phyloP scores from a whole-genome alignment of 2,797 vertebrate species.

The Argyrosomus regius region DNA sequence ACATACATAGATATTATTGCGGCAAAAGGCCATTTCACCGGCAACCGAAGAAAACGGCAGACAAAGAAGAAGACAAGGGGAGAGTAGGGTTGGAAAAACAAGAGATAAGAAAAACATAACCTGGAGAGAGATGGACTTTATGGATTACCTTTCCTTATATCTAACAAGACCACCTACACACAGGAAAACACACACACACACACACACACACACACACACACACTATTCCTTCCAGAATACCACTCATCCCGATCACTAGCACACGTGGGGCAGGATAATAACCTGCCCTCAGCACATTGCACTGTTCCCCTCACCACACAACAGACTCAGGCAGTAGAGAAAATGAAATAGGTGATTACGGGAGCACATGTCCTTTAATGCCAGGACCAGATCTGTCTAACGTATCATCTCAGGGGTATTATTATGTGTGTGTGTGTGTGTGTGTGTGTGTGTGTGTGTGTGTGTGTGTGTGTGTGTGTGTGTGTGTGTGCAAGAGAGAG shows the following conservation, averaged over 20 bases:
- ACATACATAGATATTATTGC: constrained; percentile 33
- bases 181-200: not conserved
- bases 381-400: not conserved
- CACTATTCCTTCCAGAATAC: constrained; percentile 27
- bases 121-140: constrained; percentile 44
- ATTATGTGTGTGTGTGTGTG: not conserved
- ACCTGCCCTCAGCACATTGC: constrained; percentile 19
- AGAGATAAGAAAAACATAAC: constrained; percentile 22
- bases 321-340: constrained; percentile 32
- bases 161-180: constrained; percentile 36
- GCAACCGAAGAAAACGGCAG: constrained; percentile 21
- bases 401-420: not conserved
- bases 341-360: constrained; percentile 49
- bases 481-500: not conserved
- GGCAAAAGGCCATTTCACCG: constrained; percentile 54
- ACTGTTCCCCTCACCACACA: constrained; percentile 1
- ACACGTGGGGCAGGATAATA: constrained; percentile 34
- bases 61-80: not conserved
- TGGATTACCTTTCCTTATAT: constrained; percentile 58
- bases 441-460: not conserved
- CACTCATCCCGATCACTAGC: constrained; percentile 25
- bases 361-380: constrained; percentile 31
- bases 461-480: not conserved
- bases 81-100: constrained; percentile 4
- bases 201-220: constrained; percentile 2